Conservation (phyloP, 2,113 vertebrate genomes). For the Psephotus haematonotus region DNA sequence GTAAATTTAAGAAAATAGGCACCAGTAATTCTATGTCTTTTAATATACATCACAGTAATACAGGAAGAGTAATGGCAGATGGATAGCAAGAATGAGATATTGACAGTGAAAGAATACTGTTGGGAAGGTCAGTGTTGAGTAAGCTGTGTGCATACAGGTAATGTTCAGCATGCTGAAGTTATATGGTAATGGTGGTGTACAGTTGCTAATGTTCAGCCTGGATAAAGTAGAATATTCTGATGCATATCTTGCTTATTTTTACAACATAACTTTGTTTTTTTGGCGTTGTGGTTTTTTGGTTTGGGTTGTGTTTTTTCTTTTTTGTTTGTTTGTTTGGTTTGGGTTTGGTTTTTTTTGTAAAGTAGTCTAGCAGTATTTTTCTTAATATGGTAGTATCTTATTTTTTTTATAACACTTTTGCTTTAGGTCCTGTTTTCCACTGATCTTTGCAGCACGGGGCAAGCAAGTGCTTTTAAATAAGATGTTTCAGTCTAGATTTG, state of each 20-base stretch:
- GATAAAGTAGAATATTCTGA: not conserved
- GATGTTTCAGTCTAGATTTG: conserved; percentile 32
- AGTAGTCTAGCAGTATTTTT: not conserved
- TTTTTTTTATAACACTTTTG: conserved; percentile 75
- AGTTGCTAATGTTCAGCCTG: not conserved
- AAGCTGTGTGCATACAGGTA: not conserved
- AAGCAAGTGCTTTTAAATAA: conserved; percentile 55
- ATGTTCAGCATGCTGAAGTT: not conserved
- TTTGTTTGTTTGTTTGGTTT: not conserved
- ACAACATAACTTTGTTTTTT: not conserved
- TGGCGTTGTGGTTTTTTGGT: not conserved
- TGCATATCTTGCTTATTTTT: not conserved
- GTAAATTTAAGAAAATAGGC: not conserved
- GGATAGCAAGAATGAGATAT: not conserved
- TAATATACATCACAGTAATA: not conserved
- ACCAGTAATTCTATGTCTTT: not conserved
- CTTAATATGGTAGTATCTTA: conserved; percentile 57
- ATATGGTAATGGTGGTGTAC: not conserved
- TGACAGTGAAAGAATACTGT: not conserved
- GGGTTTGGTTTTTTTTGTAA: not conserved
- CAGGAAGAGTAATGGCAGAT: not conserved
- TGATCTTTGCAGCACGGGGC: conserved; percentile 35
- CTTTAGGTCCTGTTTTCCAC: conserved; percentile 75
- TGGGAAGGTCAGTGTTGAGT: not conserved
- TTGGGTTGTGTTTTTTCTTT: not conserved